Evolutionary conservation across 2,113 vertebrate genomes (phyloP), one percentile per base, ranked within the genome.

Genomic region (Sylvietta virens): DNA sequence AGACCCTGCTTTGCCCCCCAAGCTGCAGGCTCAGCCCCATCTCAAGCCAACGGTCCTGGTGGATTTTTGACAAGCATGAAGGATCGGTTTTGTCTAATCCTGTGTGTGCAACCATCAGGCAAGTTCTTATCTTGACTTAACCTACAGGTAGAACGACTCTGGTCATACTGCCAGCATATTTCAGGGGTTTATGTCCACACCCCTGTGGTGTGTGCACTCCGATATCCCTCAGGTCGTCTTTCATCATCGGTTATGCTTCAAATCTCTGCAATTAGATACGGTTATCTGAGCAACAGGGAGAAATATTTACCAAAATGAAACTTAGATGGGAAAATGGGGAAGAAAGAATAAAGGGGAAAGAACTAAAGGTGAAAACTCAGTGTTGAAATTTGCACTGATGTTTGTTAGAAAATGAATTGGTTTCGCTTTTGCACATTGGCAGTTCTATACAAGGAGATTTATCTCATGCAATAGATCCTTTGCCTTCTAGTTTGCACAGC

Each of bases 181-280:
- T 92, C 89, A 92, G 47, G 47, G 74, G 23, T 94, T 96, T 91
- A 88, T 44, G 89, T 66, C 91, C 95, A 95, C 95, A 54, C 93
- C 88, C 90, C 48, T 86, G 37, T 71, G 56, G 74, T 1, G 7
- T 57, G 73, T 2, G 9, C 15, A 3, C 67, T 73, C 67, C 13
- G 30, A 40, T 83, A 78, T 95, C 89, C 94, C 84, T 91, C 78
- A 50, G 80, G 73, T 85, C 9, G 1, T 85, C 71, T 96, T 96
- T 92, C 82, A 90, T 92, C 81, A 94, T 48, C 1, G 0, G 61
- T 94, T 90, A 91, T 0, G 3, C 92, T 91, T 83, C 81, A 72
- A 50, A 39, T 33, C 62, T 73, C 58, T 87, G 71, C 82, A 87
- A 95, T 91, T 85, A 70, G 50, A 91, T 31, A 81, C 0, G 26